These are phyloP conservation scores for Opisthocomus hoazin DNA, from an alignment of 2,113 vertebrate genomes.

Conservation along the genomic window DNA sequence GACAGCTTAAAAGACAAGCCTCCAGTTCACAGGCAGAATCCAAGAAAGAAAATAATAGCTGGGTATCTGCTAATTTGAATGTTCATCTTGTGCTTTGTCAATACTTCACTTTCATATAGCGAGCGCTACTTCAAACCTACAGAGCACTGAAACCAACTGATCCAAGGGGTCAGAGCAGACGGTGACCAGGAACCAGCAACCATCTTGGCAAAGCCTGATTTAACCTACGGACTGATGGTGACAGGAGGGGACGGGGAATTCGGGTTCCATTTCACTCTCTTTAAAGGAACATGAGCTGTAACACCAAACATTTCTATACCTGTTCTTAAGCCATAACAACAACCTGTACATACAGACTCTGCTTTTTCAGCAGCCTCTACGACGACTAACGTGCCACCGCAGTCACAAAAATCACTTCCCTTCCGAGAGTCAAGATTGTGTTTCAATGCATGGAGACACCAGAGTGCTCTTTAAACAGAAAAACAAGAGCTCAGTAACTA, in stretches of 20 bases:
- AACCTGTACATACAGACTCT: neutral
- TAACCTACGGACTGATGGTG: no score
- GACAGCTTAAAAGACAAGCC: neutral
- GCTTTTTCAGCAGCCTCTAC: neutral
- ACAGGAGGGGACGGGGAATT: neutral
- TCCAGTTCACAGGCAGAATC: neutral
- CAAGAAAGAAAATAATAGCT: neutral
- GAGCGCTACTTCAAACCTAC: neutral
- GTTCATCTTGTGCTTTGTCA: neutral
- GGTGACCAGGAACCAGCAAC: neutral
- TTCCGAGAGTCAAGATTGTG: neutral
- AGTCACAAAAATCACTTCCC: neutral
- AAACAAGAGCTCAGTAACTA: neutral
- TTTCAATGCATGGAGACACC: neutral
- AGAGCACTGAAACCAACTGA: neutral
- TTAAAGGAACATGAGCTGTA: fast-evolving
- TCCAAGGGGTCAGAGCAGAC: neutral
- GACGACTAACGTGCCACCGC: fast-evolving
- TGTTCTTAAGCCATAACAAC: neutral
- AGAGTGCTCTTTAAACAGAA: neutral
- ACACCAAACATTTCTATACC: neutral
- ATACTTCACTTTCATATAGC: neutral
- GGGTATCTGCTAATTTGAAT: neutral
- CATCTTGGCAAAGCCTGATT: neutral
- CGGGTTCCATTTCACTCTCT: neutral